Conservation (phyloP, 2,888 invertebrate species). For the Nebria brevicollis region DNA sequence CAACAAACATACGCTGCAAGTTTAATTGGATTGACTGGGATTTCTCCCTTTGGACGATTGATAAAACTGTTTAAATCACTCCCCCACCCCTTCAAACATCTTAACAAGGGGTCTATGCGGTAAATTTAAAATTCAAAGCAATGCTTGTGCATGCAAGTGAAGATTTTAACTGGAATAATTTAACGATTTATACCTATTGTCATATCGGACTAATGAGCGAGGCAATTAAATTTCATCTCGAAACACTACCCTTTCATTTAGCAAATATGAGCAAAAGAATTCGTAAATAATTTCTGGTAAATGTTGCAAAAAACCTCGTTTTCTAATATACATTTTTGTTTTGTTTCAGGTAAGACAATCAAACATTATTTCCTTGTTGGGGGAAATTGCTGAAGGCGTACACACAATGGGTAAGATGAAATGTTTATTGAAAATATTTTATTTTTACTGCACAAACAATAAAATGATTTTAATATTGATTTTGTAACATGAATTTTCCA, state of each 20-base stretch:
- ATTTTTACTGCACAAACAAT: neutral
- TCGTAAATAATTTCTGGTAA: neutral
- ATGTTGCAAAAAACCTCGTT: too few species aligned
- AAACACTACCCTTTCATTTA: neutral
- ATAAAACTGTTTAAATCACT: neutral
- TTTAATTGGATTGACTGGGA: constrained; percentile 12
- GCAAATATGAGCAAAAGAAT: neutral
- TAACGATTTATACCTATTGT: constrained; percentile 1
- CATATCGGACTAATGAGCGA: neutral
- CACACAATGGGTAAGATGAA: neutral
- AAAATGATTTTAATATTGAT: neutral
- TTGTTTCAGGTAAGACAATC: constrained; percentile 6
- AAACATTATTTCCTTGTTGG: neutral
- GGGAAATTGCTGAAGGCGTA: neutral
- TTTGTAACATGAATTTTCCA: neutral
- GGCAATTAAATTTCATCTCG: neutral
- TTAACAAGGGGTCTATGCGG: neutral
- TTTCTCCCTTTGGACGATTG: neutral
- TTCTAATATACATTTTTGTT: neutral
- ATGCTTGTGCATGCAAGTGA: neutral
- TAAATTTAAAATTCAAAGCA: constrained; percentile 6
- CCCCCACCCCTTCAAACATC: neutral
- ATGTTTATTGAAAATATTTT: neutral
- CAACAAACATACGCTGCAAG: constrained; percentile 17
- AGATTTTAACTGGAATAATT: constrained; percentile 18